A percentile compares a stretch with the other conserved stretches of the same genome.
Conservation (phyloP, 2,113 vertebrate species). For the Tinamus guttatus region DNA sequence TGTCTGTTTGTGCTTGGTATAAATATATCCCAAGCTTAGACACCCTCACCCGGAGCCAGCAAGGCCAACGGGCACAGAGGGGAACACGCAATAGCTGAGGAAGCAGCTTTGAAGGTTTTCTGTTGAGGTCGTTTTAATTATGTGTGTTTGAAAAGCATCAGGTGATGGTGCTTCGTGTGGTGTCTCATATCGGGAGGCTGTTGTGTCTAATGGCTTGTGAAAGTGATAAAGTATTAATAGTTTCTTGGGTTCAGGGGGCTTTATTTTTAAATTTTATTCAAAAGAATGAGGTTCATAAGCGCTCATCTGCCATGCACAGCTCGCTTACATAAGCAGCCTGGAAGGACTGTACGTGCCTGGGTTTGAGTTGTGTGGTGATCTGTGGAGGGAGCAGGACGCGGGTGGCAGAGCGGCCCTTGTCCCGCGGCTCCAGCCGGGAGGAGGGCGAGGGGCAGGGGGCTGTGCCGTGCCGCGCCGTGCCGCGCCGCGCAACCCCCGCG, state of each 20-base stretch:
- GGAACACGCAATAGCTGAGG: rapidly evolving
- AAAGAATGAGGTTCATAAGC: not conserved
- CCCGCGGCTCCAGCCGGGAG: not conserved
- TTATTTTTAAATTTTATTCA: constrained; percentile 40
- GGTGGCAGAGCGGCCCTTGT: not conserved
- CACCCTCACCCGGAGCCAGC: not conserved
- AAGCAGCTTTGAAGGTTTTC: not conserved
- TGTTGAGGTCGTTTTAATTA: not conserved
- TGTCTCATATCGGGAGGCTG: not conserved
- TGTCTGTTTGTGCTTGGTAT: not conserved
- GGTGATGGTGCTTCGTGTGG: not conserved
- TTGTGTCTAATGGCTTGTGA: constrained; percentile 13
- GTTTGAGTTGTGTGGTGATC: not conserved
- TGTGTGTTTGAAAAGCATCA: not conserved
- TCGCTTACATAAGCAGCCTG: not conserved
- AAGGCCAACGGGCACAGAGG: rapidly evolving
- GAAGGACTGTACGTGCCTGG: not conserved
- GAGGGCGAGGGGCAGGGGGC: too few species aligned
- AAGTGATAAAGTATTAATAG: constrained; percentile 15
- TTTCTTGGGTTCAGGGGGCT: not conserved
- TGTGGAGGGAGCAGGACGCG: not conserved
- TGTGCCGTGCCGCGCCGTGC: too few species aligned
- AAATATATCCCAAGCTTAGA: rapidly evolving
- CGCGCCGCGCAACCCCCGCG: not conserved
- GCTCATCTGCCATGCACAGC: not conserved